These are phyloP conservation scores for Tenthredo distinguenda DNA, from an alignment of 2,888 invertebrate species.

Conservation along the genomic window DNA sequence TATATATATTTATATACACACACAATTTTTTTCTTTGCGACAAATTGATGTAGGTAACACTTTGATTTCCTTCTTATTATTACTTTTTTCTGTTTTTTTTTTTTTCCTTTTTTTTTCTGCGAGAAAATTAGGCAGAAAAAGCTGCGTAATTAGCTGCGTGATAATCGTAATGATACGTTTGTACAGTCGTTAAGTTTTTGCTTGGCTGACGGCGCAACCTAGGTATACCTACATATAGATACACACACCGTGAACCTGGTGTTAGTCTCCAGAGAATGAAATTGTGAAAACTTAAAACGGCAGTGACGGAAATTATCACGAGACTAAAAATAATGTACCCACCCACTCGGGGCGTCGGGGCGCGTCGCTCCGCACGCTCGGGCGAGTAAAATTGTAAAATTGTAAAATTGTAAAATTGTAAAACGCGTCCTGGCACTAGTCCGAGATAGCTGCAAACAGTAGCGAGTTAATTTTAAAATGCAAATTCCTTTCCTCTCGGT, in stretches of 20 bases:
- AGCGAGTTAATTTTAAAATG: conserved; percentile 78
- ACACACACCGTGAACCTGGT: neutral
- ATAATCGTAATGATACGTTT: conserved; percentile 16
- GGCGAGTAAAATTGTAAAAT: conserved; percentile 66
- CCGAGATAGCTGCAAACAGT: conserved; percentile 76
- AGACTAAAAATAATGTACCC: conserved; percentile 32
- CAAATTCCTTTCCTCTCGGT: conserved; percentile 69
- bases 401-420: conserved; percentile 75
- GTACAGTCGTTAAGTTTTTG: conserved; percentile 25
- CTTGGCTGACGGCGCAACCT: neutral
- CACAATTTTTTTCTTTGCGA: neutral
- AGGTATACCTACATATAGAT: neutral
- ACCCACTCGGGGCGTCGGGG: conserved; percentile 52
- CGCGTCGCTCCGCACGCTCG: conserved; percentile 58
- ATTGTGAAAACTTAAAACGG: conserved; percentile 25
- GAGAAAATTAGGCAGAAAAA: neutral
- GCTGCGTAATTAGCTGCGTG: conserved; percentile 24
- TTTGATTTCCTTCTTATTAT: neutral
- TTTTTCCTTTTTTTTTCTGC: neutral
- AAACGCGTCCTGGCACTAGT: conserved; percentile 61
- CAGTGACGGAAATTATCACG: conserved; percentile 48
- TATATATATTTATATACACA: neutral
- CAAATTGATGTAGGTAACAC: neutral
- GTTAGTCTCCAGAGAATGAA: neutral
- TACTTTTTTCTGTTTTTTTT: neutral